These are phyloP conservation scores for Dascillus cervinus DNA, from an alignment of 2,888 invertebrate genomes.

Conservation along the genomic window DNA sequence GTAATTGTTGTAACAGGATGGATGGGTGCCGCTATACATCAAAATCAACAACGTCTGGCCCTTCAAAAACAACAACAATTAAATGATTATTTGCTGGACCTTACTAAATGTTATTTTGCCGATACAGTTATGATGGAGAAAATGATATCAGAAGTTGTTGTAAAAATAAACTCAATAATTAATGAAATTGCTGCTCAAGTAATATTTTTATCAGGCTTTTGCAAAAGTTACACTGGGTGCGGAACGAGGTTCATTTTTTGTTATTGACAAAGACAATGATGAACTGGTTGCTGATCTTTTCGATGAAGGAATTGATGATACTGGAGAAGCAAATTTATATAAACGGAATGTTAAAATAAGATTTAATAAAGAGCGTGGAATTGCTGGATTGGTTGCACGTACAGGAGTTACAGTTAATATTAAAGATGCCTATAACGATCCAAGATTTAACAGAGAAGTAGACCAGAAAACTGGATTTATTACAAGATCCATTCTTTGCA, in stretches of 20 bases:
- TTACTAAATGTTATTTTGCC: constrained; percentile 47
- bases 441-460: constrained; percentile 46
- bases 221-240: constrained; percentile 51
- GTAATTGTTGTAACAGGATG: constrained; percentile 38
- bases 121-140: constrained; percentile 50
- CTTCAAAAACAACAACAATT: constrained; percentile 39
- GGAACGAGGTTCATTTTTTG: constrained; percentile 51
- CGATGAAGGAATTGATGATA: constrained; percentile 48
- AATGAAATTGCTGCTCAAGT: background rate
- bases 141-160: constrained; percentile 54
- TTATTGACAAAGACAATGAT: constrained; percentile 45
- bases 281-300: constrained; percentile 49
- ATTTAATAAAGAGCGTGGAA: constrained; percentile 44
- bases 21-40: constrained; percentile 42
- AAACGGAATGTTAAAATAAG: constrained; percentile 48
- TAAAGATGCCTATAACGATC: constrained; percentile 49
- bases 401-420: constrained; percentile 47
- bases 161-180: constrained; percentile 21
- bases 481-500: constrained; percentile 48
- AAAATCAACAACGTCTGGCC: constrained; percentile 35
- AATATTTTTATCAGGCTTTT: constrained; percentile 42
- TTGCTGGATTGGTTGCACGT: constrained; percentile 48
- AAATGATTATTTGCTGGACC: constrained; percentile 37
- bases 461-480: constrained; percentile 50
- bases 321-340: constrained; percentile 39